Conservation (phyloP, 2,888 invertebrate genomes). For the Artemia sinica region DNA sequence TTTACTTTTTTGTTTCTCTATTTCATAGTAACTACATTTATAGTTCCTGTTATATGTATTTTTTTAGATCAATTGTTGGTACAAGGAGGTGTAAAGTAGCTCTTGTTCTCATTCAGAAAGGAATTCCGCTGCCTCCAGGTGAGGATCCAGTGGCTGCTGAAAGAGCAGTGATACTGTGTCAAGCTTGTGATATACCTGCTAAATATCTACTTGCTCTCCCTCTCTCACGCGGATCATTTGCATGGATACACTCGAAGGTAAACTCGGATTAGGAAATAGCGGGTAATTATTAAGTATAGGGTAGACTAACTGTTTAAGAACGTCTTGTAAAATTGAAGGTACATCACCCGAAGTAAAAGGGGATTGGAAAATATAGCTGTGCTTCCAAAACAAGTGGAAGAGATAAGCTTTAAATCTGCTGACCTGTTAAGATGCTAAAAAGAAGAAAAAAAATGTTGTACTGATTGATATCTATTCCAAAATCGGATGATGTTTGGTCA, state of each 20-base stretch:
- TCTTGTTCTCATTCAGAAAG: constrained; percentile 73
- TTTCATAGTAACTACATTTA: background rate
- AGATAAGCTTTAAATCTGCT: too few species aligned
- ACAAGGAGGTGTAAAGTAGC: constrained; percentile 43
- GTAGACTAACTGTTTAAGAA: too few species aligned
- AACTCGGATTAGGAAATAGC: constrained; percentile 1
- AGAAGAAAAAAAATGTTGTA: too few species aligned
- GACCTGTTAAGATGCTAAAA: too few species aligned
- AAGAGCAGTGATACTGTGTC: constrained; percentile 71
- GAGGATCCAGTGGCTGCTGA: constrained; percentile 75
- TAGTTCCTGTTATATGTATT: background rate
- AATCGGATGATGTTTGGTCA: too few species aligned
- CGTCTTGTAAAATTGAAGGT: too few species aligned
- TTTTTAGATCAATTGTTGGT: constrained; percentile 25
- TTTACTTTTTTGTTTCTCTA: too few species aligned
- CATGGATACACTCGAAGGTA: constrained; percentile 45
- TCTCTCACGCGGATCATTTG: constrained; percentile 63
- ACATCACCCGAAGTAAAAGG: too few species aligned
- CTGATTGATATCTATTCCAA: too few species aligned
- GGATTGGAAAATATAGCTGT: too few species aligned
- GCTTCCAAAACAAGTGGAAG: too few species aligned
- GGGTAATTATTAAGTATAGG: too few species aligned
- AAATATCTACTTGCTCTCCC: constrained; percentile 85
- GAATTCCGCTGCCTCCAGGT: constrained; percentile 50
- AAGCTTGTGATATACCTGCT: constrained; percentile 74